phyloP scores from a whole-genome alignment of 2,888 invertebrate genomes.

The Notodromas monacha region DNA sequence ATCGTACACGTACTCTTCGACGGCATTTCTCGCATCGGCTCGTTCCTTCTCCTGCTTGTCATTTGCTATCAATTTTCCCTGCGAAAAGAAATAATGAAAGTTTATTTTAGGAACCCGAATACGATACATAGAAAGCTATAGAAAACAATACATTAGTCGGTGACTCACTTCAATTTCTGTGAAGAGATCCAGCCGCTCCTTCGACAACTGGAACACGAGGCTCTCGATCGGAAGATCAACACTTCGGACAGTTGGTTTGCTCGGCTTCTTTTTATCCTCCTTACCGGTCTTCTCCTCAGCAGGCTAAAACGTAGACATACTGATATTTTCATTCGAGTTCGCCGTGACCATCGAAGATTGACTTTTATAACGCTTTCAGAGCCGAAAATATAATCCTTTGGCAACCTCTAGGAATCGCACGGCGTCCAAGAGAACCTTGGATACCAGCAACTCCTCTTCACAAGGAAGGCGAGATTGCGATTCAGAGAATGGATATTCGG shows the following conservation, averaged over 20 bases:
- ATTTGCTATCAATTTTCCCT: conserved; percentile 45
- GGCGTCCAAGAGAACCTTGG: too few relatives aligned
- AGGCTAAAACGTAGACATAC: too few relatives aligned
- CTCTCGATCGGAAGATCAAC: conserved; percentile 52
- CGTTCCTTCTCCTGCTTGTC: conserved; percentile 79
- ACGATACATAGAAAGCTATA: background rate
- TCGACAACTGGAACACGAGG: conserved; percentile 21
- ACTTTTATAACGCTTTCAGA: too few relatives aligned
- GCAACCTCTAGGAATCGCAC: too few relatives aligned
- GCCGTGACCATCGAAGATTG: too few relatives aligned
- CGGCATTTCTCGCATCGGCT: conserved; percentile 72
- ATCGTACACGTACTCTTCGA: conserved; percentile 95
- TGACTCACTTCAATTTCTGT: conserved; percentile 43
- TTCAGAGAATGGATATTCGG: too few relatives aligned
- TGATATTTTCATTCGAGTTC: too few relatives aligned
- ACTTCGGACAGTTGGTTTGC: conserved; percentile 38
- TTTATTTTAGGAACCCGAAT: too few relatives aligned
- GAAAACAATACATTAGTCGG: background rate
- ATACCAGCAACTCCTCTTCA: too few relatives aligned
- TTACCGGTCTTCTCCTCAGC: conserved; percentile 6
- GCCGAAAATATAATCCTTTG: too few relatives aligned
- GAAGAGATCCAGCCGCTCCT: conserved; percentile 33
- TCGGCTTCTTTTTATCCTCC: conserved; percentile 13
- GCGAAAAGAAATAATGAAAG: too few relatives aligned
- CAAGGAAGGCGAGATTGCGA: too few relatives aligned